Evolutionary conservation across 2,888 invertebrate species (phyloP).

Genomic region (Erebia ligea): DNA sequence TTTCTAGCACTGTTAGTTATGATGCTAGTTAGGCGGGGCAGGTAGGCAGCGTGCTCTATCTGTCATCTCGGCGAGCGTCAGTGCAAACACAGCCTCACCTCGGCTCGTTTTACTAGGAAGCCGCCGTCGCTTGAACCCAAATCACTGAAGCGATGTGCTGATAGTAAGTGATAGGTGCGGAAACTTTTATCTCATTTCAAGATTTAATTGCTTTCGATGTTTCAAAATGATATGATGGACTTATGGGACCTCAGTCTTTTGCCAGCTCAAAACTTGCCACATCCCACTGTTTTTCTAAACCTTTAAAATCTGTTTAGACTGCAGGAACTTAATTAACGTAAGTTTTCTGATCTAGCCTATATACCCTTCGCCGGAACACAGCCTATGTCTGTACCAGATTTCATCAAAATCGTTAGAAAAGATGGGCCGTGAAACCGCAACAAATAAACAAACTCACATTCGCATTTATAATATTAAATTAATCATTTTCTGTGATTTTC

Average conservation of each 20-base stretch:
- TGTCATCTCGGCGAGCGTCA: conserved; percentile 73
- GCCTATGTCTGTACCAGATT: neutral
- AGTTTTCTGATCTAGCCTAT: no score
- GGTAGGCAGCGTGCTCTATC: conserved; percentile 70
- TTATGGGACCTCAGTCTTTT: no score
- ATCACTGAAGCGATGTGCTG: conserved; percentile 2
- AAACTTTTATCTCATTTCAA: neutral
- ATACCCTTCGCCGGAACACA: no score
- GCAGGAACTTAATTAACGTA: no score
- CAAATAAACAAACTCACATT: neutral
- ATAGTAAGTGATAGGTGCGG: neutral
- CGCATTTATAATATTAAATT: neutral
- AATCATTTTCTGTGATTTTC: neutral
- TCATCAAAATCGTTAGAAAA: neutral
- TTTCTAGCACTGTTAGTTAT: conserved; percentile 11
- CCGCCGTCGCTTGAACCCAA: conserved; percentile 42
- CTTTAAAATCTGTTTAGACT: no score
- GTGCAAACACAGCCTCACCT: conserved; percentile 64
- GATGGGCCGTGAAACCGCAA: no score
- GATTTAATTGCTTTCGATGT: neutral
- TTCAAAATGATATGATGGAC: neutral
- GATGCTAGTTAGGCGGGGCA: conserved; percentile 12
- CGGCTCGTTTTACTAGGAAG: conserved; percentile 76
- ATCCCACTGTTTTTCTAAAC: no score
- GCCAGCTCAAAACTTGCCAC: no score